phyloP scores from a whole-genome alignment of 2,797 vertebrate species.

The Ispidina lecontei region DNA sequence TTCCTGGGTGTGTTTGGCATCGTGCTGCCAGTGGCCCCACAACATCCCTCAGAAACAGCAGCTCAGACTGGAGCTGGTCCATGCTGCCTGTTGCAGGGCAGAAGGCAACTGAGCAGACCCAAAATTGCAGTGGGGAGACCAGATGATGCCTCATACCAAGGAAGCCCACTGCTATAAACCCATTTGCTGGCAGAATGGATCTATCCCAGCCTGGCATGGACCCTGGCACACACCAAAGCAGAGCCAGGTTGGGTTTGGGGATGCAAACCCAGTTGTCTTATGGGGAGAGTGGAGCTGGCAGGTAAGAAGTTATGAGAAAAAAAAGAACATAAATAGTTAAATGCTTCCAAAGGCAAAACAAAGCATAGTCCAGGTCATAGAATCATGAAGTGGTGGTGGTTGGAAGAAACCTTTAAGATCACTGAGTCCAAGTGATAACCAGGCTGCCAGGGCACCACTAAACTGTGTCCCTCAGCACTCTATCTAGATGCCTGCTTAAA shows the following conservation, averaged over 20 bases:
- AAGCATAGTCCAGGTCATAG: not conserved
- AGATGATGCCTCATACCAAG: not conserved
- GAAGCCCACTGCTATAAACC: not conserved
- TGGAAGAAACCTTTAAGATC: not conserved
- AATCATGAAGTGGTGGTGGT: not conserved
- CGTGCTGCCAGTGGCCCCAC: rapidly evolving
- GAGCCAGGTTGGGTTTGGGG: not conserved
- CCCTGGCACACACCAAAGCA: rapidly evolving
- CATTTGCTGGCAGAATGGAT: not conserved
- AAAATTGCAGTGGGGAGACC: not conserved
- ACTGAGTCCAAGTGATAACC: not conserved
- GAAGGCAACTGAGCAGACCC: not conserved
- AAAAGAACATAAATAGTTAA: not conserved
- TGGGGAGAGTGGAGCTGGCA: not conserved
- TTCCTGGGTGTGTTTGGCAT: not conserved
- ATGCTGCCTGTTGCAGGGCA: not conserved
- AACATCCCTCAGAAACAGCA: rapidly evolving
- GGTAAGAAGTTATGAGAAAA: not conserved
- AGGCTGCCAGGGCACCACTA: not conserved
- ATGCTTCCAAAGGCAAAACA: not conserved
- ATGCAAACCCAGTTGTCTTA: not conserved
- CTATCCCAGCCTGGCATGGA: rapidly evolving
- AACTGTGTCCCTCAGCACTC: not conserved
- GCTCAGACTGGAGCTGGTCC: not conserved
- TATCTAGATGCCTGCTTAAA: not conserved